These are phyloP conservation scores for Schizaphis graminum DNA, from an alignment of 2,888 invertebrate genomes.

Conservation along the genomic window DNA sequence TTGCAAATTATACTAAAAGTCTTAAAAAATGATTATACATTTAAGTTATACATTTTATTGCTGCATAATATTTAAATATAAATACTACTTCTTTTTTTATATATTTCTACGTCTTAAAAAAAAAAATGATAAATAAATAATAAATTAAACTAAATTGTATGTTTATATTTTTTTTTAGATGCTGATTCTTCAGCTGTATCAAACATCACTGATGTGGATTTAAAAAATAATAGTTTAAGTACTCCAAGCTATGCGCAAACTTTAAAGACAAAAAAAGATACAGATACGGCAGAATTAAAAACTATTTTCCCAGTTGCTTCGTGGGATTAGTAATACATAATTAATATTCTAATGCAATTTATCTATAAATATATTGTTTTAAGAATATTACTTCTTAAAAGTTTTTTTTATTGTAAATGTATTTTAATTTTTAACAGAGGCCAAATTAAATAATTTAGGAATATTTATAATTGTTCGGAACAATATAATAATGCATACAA, in stretches of 20 bases:
- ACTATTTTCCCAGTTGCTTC: conserved; percentile 54
- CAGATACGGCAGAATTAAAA: conserved; percentile 27
- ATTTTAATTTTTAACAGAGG: background rate
- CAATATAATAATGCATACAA: background rate
- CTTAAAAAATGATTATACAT: background rate
- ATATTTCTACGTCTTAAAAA: background rate
- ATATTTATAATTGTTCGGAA: background rate
- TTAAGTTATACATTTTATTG: background rate
- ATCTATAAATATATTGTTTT: conserved; percentile 35
- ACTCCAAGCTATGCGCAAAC: conserved; percentile 11
- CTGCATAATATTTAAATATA: background rate
- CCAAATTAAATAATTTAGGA: background rate
- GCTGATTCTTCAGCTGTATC: background rate
- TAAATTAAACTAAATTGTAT: background rate
- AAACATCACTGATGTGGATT: background rate
- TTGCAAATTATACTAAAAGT: background rate
- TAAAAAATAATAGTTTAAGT: background rate
- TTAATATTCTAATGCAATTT: background rate
- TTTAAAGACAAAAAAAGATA: background rate
- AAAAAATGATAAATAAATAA: background rate
- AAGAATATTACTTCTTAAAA: background rate
- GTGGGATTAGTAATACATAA: conserved; percentile 47
- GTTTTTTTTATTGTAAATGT: background rate
- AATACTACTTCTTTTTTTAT: background rate
- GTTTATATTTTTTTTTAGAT: conserved; percentile 33